Evolutionary conservation across 2,888 invertebrate species (phyloP).

Genomic region (Myopa tessellatipennis): DNA sequence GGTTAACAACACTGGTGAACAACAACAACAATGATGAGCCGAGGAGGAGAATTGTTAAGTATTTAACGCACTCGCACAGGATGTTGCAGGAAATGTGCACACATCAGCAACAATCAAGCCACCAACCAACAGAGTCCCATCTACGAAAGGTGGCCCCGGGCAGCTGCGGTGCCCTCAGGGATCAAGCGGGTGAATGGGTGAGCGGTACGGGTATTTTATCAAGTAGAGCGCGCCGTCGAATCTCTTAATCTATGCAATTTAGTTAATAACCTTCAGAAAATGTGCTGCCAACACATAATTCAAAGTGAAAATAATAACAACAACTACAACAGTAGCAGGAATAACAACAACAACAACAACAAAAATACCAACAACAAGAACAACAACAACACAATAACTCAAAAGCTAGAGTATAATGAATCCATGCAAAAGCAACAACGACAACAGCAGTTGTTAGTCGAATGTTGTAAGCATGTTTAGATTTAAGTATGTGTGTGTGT

Average conservation of each 20-base stretch:
- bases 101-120: not conserved
- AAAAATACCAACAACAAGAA: not conserved
- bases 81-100: not conserved
- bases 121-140: no score
- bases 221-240: slow-evolving; percentile 41
- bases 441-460: not conserved
- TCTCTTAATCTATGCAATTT: slow-evolving; percentile 67
- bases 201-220: not conserved
- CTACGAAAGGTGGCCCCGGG: no score
- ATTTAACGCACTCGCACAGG: slow-evolving; percentile 4
- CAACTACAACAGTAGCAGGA: not conserved
- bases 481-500: not conserved
- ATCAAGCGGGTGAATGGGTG: no score
- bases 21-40: not conserved
- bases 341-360: slow-evolving; percentile 2
- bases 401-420: not conserved
- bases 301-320: slow-evolving; percentile 40
- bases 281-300: slow-evolving; percentile 42
- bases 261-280: slow-evolving; percentile 63
- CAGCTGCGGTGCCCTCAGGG: no score
- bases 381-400: not conserved
- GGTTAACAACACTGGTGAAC: not conserved
- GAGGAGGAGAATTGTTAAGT: not conserved
- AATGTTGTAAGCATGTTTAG: not conserved
- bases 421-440: not conserved